Base-by-base conservation (phyloP, 1,140 invertebrate genomes). In the Megathymus violae region DNA sequence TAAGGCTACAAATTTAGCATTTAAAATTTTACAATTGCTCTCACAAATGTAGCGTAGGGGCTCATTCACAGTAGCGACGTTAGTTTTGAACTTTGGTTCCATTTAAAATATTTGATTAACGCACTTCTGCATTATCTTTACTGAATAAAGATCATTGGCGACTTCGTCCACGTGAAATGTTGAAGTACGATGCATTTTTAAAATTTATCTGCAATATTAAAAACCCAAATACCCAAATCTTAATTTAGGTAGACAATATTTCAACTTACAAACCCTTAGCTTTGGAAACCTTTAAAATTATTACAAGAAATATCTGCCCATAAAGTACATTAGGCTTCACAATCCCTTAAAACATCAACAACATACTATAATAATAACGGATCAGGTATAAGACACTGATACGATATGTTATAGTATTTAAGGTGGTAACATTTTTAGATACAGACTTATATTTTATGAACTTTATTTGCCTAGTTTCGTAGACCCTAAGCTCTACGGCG, bases 1-100 rank as follows among this genome's bases (percentile, higher is more conserved):
- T 86, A 86, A 86, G 80, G 81, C 82, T 86, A 88, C 78, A 82
- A 60, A 74, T 79, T 77, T 76, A 79, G 65, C 66, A 25, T 78
- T 72, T 83, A 67, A 74, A 70, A 72, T 62, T 65, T 74, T 72
- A 71, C 70, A 72, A 68, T 72, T 67, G 68, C 80, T 82, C 78
- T 78, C 80, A 82, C 80, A 83, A 78, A 82, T 82, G 69, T 77
- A 74, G 75, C 71, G 50, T 65, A 51, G 69, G 60, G 44, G 60
- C 41, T 61, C 62, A 51, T 63, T 64, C 62, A 68, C 67, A 71
- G 34, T 51, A 63, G 48, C 58, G 38, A 34, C 51, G 31, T 6
- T 38, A 17, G 36, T 46, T 59, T 59, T 58, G 41, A 47, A 56
- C 58, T 54, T 61, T 54, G 25, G 27, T 25, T 40, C 46, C 56